Conservation (phyloP, 2,888 invertebrate species). For the Hymenopus coronatus region DNA sequence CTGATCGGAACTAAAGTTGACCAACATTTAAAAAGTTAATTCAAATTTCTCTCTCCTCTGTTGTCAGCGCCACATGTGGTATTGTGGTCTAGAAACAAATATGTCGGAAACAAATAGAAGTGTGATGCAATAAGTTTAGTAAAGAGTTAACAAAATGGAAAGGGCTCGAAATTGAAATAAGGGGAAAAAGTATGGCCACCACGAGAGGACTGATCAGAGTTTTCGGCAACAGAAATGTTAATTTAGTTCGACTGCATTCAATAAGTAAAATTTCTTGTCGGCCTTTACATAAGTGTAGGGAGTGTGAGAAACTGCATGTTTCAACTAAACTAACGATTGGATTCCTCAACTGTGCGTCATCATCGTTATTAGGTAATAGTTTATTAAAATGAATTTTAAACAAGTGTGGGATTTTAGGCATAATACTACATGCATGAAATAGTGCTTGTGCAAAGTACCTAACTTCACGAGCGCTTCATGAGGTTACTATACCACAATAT, state of each 20-base stretch:
- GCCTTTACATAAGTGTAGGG: slow-evolving; percentile 53
- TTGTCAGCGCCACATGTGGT: not conserved
- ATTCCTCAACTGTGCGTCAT: slow-evolving; percentile 39
- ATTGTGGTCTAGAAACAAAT: not conserved
- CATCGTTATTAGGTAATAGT: not conserved
- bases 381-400: too few relatives aligned
- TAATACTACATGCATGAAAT: too few relatives aligned
- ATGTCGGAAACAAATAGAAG: not conserved
- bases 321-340: not conserved
- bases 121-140: not conserved
- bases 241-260: slow-evolving; percentile 52
- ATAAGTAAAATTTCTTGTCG: slow-evolving; percentile 53
- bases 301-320: slow-evolving; percentile 43
- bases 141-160: not conserved
- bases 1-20: not conserved
- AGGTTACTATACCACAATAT: too few relatives aligned
- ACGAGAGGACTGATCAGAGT: slow-evolving; percentile 59
- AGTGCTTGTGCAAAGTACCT: too few relatives aligned
- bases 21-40: not conserved
- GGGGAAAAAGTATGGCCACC: slow-evolving; percentile 54
- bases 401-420: too few relatives aligned
- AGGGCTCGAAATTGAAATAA: not conserved
- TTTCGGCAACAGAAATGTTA: slow-evolving; percentile 57
- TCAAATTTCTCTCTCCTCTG: not conserved
- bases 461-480: too few relatives aligned